A percentile compares a stretch with the other conserved stretches of the same genome.
Conservation (phyloP, 2,797 vertebrate genomes). For the Phaenicophaeus curvirostris region DNA sequence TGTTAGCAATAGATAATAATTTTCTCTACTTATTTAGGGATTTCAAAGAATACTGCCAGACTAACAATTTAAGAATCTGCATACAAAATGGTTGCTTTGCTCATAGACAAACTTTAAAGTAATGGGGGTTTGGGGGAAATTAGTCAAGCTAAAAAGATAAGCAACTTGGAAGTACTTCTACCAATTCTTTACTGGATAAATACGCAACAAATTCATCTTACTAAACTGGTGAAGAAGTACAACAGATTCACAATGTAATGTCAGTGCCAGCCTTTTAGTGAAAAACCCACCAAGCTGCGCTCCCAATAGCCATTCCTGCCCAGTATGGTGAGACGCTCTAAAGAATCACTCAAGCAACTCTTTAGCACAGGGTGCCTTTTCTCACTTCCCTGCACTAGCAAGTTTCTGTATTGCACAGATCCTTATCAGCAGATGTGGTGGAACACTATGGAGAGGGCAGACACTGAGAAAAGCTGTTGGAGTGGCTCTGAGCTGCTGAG, state of each 20-base stretch:
- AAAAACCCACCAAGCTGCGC: not conserved
- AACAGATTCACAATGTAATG: not conserved
- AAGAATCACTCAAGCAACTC: not conserved
- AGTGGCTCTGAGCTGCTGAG: not conserved
- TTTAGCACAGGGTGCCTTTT: not conserved
- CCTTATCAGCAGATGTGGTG: not conserved
- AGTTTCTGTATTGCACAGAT: not conserved
- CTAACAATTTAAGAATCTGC: slow-evolving; percentile 32
- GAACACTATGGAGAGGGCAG: not conserved
- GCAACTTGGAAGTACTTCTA: not conserved
- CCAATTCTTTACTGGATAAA: not conserved
- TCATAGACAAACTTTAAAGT: not conserved
- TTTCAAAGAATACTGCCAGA: slow-evolving; percentile 34
- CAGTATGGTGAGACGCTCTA: not conserved
- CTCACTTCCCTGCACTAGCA: not conserved
- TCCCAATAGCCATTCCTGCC: not conserved
- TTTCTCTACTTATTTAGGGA: slow-evolving; percentile 6
- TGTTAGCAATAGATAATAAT: not conserved
- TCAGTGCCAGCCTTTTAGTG: not conserved
- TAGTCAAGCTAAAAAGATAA: not conserved
- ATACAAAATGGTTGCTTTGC: slow-evolving; percentile 14
- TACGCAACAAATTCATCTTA: not conserved
- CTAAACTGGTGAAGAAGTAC: not conserved
- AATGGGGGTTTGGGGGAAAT: not conserved
- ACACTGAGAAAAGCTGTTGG: not conserved